Evolutionary conservation across 2,797 vertebrate genomes (phyloP), one percentile per base, ranked within the genome.

Genomic region (Halcyon smyrnensis): DNA sequence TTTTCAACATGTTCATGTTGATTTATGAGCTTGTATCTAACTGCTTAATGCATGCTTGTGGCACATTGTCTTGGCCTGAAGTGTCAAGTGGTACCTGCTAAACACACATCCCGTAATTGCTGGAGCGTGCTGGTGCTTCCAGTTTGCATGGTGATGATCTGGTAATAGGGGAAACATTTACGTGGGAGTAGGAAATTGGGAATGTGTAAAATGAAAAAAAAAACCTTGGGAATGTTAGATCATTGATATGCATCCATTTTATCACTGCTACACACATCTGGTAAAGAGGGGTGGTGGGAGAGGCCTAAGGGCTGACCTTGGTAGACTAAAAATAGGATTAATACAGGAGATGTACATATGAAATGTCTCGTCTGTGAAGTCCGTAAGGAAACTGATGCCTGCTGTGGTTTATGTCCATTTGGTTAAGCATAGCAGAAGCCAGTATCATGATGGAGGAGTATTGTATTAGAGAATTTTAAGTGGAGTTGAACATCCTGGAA

Each of bases 251-350:
- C 27, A 18, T 75, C 43, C 6, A 4, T 85, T 92, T 85, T 78
- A 69, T 76, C 65, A 39, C 27, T 37, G 48, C 60, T 60, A 0
- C 30, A 11, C 0, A 0, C 12, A 23, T 71, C 32, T 46, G 6
- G 80, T 80, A 24, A 54, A 32, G 32, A 2, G 7, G 71, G 16
- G 36, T 41, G 65, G 32, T 91, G 8, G 8, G 63, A 75, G 64
- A 91, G 79, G 30, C 41, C 45, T 27, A 43, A 90, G 69, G 43
- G 32, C 21, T 84, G 57, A 63, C 91, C 73, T 90, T 34, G 57
- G 25, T 64, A 56, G 32, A 39, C 37, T 90, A 82, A 90, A 93
- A 87, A 36, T 63, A 82, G 67, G 56, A 28, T 57, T 86, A 73
- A 54, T 67, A 32, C 19, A 84, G 41, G 57, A 80, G 50, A 43